These are phyloP conservation scores for Triplophysa rosa DNA, from an alignment of 2,113 vertebrate species.

Conservation along the genomic window DNA sequence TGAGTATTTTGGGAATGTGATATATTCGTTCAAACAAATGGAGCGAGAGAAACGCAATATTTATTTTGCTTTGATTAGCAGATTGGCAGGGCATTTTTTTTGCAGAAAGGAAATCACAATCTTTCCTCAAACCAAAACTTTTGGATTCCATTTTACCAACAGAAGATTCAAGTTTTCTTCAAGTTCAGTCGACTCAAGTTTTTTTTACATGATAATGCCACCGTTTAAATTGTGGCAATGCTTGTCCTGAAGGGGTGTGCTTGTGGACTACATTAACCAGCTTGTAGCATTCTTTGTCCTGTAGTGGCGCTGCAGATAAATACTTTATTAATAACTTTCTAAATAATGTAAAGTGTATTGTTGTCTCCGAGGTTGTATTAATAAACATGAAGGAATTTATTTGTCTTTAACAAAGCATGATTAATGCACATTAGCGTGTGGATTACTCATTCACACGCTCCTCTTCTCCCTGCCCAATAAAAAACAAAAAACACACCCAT, in stretches of 20 bases:
- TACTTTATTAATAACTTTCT: conserved; percentile 76
- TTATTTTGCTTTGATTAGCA: conserved; percentile 82
- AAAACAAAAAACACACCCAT: conserved; percentile 65
- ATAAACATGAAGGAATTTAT: conserved; percentile 84
- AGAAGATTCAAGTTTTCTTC: background rate
- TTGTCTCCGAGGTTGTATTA: conserved; percentile 82
- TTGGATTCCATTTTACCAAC: conserved; percentile 17
- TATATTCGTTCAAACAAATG: conserved; percentile 80
- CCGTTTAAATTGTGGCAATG: conserved; percentile 54
- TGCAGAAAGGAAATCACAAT: conserved; percentile 63
- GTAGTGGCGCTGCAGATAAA: conserved; percentile 68
- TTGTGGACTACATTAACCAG: conserved; percentile 44
- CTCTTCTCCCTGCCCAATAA: conserved; percentile 45
- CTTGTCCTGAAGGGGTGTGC: conserved; percentile 55
- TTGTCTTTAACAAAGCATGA: conserved; percentile 81
- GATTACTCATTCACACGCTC: conserved; percentile 72
- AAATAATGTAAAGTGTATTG: conserved; percentile 81
- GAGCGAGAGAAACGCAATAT: conserved; percentile 83
- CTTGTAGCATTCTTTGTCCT: conserved; percentile 52
- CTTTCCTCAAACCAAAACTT: conserved; percentile 62
- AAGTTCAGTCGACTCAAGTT: background rate
- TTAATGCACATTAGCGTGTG: conserved; percentile 78
- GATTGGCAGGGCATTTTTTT: conserved; percentile 75
- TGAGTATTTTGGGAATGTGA: conserved; percentile 80
- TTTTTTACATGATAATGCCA: background rate